These are phyloP conservation scores for Oreochromis grahami DNA, from an alignment of 2,797 vertebrate genomes.

Conservation along the genomic window DNA sequence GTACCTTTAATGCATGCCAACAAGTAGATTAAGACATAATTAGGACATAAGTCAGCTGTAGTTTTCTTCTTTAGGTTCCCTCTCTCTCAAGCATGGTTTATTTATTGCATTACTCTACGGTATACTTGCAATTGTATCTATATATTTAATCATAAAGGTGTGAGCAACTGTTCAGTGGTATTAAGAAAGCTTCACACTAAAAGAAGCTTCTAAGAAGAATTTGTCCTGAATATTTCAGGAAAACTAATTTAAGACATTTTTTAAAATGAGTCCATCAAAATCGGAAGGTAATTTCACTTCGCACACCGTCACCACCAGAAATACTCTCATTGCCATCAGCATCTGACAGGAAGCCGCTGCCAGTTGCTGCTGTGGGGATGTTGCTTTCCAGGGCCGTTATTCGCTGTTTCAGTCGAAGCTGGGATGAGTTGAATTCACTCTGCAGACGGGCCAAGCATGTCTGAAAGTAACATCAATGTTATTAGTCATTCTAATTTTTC, in stretches of 20 bases:
- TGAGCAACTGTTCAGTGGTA: not conserved
- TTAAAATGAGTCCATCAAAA: conserved; percentile 27
- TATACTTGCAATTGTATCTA: not conserved
- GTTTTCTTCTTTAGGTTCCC: not conserved
- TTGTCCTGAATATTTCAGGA: not conserved
- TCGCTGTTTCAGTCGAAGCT: conserved; percentile 88
- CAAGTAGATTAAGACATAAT: not conserved
- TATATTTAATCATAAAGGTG: not conserved
- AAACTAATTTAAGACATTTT: not conserved
- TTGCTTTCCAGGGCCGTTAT: conserved; percentile 80
- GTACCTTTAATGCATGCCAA: not conserved
- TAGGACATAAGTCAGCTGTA: not conserved
- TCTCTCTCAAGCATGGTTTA: not conserved
- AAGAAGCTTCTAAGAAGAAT: not conserved
- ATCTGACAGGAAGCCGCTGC: conserved; percentile 70
- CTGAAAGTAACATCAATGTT: conserved; percentile 3
- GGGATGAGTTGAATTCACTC: conserved; percentile 82
- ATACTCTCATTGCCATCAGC: conserved; percentile 55
- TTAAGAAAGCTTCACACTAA: not conserved
- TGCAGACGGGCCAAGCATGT: conserved; percentile 83
- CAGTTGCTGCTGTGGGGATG: conserved; percentile 9
- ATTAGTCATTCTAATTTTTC: not conserved
- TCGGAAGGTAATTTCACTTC: conserved; percentile 64
- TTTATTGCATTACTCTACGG: not conserved
- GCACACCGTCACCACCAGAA: conserved; percentile 36